Percentiles rank a stretch among this genome's conserved stretches.
Conservation (phyloP, 2,113 vertebrate species). For the Anhinga rufa region DNA sequence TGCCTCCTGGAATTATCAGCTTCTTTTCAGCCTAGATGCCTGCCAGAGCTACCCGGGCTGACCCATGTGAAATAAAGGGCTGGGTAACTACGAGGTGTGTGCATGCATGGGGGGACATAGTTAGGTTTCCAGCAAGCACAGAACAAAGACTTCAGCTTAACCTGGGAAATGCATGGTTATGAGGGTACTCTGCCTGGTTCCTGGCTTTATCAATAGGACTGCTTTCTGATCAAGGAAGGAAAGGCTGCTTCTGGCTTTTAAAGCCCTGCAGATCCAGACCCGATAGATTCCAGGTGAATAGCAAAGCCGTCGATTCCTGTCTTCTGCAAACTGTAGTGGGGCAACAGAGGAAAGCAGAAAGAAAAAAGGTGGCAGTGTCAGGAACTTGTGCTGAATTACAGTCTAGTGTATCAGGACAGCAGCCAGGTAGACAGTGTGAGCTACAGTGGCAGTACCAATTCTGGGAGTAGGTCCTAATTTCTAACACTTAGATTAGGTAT, state of each 20-base stretch:
- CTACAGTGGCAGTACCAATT: background rate
- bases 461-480: background rate
- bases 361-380: background rate
- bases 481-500: background rate
- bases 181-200: background rate
- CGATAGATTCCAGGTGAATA: background rate
- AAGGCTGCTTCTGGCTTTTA: background rate
- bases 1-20: background rate
- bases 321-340: background rate
- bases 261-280: background rate
- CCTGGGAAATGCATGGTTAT: background rate
- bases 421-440: background rate
- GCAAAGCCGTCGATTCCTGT: background rate
- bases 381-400: background rate
- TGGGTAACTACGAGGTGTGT: background rate
- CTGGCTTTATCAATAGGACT: background rate
- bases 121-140: background rate
- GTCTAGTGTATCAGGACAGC: background rate
- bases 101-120: accelerated
- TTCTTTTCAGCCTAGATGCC: background rate
- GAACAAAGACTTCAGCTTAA: background rate
- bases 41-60: background rate
- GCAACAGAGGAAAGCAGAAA: background rate
- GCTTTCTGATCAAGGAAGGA: background rate
- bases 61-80: background rate